Evolutionary conservation across 2,797 vertebrate species (phyloP), one percentile per base, ranked within the genome.

Genomic region (Pagetopsis macropterus): DNA sequence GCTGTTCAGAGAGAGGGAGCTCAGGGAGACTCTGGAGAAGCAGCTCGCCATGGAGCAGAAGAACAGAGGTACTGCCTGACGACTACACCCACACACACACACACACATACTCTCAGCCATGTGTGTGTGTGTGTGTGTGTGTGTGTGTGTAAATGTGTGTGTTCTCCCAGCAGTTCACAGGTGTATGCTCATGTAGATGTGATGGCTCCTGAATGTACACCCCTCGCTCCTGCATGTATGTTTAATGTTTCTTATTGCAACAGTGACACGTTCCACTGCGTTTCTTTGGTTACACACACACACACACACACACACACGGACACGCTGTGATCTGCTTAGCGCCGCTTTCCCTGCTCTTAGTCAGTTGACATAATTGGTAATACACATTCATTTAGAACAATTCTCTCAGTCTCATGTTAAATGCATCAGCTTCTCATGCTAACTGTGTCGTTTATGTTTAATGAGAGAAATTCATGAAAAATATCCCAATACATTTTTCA

Each of bases 11-110:
- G 98, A 99, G 94, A 83, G 98, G 90, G 98, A 99, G 93, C 95
- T 99, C 85, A 94, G 98, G 84, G 98, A 99, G 96, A 97, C 97
- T 37, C 94, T 99, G 91, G 98, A 99, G 94, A 99, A 99, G 79
- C 97, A 99, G 92, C 94, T 99, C 93, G 96, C 97, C 72, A 95
- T 99, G 91, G 98, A 99, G 87, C 98, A 99, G 93, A 99, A 99
- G 94, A 99, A 99, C 91, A 96, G 98, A 99, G 98, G 98, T 99
- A 88, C 73, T 19, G 50, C 60, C 63, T 82, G 79, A 77, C 43
- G 21, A 67, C 81, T 80, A 37, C 70, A n/a, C n/a, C n/a, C n/a
- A n/a, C n/a, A n/a, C n/a, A 72, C 27, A 27, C 27, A 27, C 27
- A 27, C 27, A 27, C 23, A 23, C 21, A 21, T 21, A 21, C 21